phyloP scores from a whole-genome alignment of 2,113 vertebrate genomes.

The Rhineura floridana region DNA sequence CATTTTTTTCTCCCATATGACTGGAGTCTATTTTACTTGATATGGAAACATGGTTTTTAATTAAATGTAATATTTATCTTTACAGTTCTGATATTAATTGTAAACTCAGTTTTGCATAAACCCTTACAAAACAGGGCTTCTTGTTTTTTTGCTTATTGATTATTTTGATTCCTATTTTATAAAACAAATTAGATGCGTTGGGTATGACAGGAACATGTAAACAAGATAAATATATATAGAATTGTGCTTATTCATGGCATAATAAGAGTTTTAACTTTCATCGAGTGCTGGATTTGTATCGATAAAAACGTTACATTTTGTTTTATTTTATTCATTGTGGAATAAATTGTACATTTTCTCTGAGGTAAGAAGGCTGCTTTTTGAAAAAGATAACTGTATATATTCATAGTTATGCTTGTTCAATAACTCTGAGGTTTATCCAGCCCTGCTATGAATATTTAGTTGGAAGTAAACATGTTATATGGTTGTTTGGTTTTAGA shows the following conservation, averaged over 20 bases:
- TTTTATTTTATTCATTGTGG: not conserved
- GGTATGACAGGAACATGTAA: not conserved
- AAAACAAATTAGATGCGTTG: conserved; percentile 18
- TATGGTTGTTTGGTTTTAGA: not conserved
- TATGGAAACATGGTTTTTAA: conserved; percentile 43
- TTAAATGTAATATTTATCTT: conserved; percentile 28
- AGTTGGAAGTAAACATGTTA: not conserved
- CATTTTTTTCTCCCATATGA: conserved; percentile 9
- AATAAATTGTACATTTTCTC: not conserved
- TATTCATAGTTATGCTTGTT: not conserved
- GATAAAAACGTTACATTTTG: conserved; percentile 24
- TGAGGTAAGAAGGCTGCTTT: not conserved
- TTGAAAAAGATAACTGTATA: not conserved
- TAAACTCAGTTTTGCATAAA: conserved; percentile 39
- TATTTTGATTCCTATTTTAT: conserved; percentile 38
- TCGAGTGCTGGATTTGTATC: not conserved
- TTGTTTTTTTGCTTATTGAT: conserved; percentile 8
- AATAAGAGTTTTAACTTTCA: not conserved
- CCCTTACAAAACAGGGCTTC: conserved; percentile 16
- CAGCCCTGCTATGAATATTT: not conserved
- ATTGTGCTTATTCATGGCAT: not conserved
- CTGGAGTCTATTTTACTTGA: not conserved
- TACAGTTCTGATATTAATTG: conserved; percentile 39
- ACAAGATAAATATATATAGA: conserved; percentile 1
- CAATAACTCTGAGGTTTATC: not conserved